Percentiles rank a stretch among this genome's conserved stretches.
Conservation (phyloP, 1,140 invertebrate species). For the Bicyclus anynana region DNA sequence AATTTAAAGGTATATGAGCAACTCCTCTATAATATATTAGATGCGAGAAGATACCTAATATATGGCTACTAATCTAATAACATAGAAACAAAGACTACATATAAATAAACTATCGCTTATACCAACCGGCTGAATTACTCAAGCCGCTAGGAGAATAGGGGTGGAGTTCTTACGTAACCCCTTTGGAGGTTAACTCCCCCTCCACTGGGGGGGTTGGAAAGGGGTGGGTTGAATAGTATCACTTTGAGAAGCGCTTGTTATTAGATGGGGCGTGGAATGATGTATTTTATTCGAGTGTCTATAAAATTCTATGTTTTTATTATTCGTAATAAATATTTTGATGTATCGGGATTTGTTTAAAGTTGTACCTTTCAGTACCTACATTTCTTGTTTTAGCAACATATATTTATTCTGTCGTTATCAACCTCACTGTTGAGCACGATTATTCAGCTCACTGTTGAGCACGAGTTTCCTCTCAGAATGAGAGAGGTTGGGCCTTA, state of each 20-base stretch:
- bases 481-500: no score
- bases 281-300: conserved; percentile 11
- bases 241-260: conserved; percentile 17
- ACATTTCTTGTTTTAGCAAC: no score
- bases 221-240: conserved; percentile 6
- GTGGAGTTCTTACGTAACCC: background rate
- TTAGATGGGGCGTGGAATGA: conserved; percentile 12
- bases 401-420: no score
- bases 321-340: background rate
- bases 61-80: background rate
- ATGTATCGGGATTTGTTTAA: background rate
- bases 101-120: background rate
- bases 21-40: no score
- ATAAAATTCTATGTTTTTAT: conserved; percentile 7
- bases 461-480: no score
- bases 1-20: no score
- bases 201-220: background rate
- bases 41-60: no score
- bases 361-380: no score
- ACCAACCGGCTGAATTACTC: background rate
- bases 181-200: background rate
- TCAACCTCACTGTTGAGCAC: no score
- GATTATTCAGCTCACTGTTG: no score
- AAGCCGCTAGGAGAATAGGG: background rate
- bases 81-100: background rate